Conservation (phyloP, 2,888 invertebrate species). For the Meiosimyza platycephala region DNA sequence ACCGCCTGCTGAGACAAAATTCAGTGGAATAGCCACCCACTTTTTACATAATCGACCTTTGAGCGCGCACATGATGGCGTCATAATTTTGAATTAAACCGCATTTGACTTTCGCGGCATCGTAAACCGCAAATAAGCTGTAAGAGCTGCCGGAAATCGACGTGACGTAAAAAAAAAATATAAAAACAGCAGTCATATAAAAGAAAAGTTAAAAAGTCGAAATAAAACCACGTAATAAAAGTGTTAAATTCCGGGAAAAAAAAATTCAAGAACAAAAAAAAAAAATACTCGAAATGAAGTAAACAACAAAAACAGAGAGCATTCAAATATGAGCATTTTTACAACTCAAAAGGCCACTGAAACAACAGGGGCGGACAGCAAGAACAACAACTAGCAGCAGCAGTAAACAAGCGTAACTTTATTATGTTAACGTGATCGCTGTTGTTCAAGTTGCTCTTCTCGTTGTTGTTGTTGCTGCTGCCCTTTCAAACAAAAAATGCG, state of each 20-base stretch:
- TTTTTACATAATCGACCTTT: background rate
- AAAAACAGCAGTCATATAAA: background rate
- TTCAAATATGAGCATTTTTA: no score
- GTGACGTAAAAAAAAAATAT: background rate
- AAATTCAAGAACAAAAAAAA: background rate
- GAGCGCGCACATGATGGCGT: background rate
- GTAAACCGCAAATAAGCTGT: background rate
- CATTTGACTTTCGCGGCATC: background rate
- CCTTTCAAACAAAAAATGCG: background rate
- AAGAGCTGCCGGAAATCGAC: background rate
- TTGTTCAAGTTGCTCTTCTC: background rate
- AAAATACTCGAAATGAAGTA: no score
- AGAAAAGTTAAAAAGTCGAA: background rate
- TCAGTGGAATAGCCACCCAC: background rate
- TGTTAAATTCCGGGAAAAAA: background rate
- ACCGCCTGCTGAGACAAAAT: no score
- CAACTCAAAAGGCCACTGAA: no score
- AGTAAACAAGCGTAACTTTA: background rate
- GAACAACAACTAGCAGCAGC: background rate
- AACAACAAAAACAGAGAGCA: no score
- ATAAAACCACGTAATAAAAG: background rate
- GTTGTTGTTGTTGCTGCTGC: background rate
- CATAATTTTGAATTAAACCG: slow-evolving; percentile 3
- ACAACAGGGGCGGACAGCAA: background rate
- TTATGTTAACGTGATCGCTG: background rate